phyloP scores from a whole-genome alignment of 2,113 vertebrate species.

The Ovis aries region DNA sequence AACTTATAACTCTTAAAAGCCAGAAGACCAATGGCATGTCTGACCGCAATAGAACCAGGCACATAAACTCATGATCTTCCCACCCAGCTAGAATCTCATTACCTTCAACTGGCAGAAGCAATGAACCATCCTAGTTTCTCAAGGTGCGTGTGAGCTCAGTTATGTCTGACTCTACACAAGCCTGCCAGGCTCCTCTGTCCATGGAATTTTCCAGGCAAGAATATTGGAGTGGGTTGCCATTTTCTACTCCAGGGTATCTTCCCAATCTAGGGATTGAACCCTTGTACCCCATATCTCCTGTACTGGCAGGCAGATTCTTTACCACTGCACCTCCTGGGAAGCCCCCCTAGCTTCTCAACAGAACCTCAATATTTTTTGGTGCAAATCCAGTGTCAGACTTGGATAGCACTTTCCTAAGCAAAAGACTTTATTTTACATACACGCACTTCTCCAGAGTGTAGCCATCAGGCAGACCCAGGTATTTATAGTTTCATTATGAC shows the following conservation, averaged over 20 bases:
- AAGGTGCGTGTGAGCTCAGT: background rate
- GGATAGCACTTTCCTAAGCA: background rate
- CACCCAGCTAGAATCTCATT: background rate
- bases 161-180: background rate
- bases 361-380: background rate
- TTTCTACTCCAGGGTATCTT: background rate
- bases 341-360: background rate
- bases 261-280: background rate
- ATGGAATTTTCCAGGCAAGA: background rate
- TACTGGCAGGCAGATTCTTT: background rate
- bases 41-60: background rate
- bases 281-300: background rate
- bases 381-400: background rate
- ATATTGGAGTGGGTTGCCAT: background rate
- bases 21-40: background rate
- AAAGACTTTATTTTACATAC: background rate
- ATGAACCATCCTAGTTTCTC: background rate
- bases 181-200: background rate
- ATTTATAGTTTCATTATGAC: background rate
- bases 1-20: constrained; percentile 36
- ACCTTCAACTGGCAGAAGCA: background rate
- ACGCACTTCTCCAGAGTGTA: background rate
- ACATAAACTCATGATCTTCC: background rate
- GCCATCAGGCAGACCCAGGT: background rate
- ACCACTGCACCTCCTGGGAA: background rate